Evolutionary conservation across 2,797 vertebrate genomes (phyloP).

Genomic region (Orestias chungarensis): DNA sequence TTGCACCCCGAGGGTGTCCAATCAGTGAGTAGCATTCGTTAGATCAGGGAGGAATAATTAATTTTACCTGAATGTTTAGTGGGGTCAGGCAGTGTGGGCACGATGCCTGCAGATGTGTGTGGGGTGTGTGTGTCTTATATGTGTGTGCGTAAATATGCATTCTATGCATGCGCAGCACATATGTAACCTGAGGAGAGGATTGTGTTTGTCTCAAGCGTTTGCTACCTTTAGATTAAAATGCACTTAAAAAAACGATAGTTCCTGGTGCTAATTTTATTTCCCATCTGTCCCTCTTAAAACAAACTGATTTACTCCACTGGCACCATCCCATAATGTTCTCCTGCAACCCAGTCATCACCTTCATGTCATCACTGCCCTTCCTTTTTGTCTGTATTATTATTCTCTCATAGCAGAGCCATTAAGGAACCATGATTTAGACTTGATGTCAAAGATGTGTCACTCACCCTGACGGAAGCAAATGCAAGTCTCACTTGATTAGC

Average conservation of each 20-base stretch:
- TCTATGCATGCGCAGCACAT: not conserved
- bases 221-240: conserved; percentile 43
- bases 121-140: conserved; percentile 4
- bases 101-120: conserved; percentile 56
- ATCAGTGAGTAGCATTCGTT: conserved; percentile 76
- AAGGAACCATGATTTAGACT: conserved; percentile 52
- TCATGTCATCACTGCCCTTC: conserved; percentile 48
- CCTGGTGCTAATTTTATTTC: conserved; percentile 29
- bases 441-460: conserved; percentile 49
- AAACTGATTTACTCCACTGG: not conserved
- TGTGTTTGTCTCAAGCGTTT: conserved; percentile 22
- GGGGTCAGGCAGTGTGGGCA: conserved; percentile 76
- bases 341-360: conserved; percentile 44
- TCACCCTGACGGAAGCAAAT: conserved; percentile 23
- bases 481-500: conserved; percentile 38
- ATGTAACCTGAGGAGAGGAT: conserved; percentile 11
- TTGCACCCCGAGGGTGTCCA: conserved; percentile 75
- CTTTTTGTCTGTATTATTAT: conserved; percentile 53
- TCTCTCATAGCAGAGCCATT: conserved; percentile 39
- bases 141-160: conserved; percentile 2
- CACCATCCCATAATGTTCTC: conserved; percentile 36
- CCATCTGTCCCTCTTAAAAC: conserved; percentile 11
- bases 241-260: conserved; percentile 55
- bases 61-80: conserved; percentile 85
- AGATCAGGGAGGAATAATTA: conserved; percentile 84